Evolutionary conservation across 2,888 invertebrate genomes (phyloP).

Genomic region (Drosophila buzzatii): DNA sequence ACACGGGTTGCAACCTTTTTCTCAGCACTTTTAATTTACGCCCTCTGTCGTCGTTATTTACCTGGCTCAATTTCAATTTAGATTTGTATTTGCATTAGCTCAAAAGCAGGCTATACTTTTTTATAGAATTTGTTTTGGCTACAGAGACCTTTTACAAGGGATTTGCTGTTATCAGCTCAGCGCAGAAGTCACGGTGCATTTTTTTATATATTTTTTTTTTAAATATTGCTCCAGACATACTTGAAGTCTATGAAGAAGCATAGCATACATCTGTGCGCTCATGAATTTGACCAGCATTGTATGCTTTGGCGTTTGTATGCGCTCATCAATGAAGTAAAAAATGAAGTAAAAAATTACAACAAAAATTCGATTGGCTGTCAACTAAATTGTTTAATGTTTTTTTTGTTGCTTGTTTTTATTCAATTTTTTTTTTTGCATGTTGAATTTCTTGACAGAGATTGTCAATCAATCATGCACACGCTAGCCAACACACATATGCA

Average conservation of each 20-base stretch:
- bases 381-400: slow-evolving; percentile 1
- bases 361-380: slow-evolving; percentile 16
- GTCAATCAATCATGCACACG: slow-evolving; percentile 66
- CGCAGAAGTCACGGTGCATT: slow-evolving; percentile 20
- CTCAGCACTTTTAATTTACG: neutral
- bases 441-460: slow-evolving; percentile 59
- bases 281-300: neutral
- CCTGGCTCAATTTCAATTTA: slow-evolving; percentile 38
- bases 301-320: neutral
- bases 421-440: slow-evolving; percentile 25
- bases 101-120: neutral
- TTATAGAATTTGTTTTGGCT: neutral
- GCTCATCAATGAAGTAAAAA: neutral
- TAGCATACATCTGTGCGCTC: slow-evolving; percentile 24
- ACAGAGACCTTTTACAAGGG: neutral
- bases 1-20: slow-evolving; percentile 14
- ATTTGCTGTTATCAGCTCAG: slow-evolving; percentile 20
- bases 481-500: slow-evolving; percentile 18
- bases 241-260: neutral
- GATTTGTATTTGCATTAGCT: slow-evolving; percentile 41
- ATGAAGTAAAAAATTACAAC: neutral
- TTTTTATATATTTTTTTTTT: neutral
- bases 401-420: slow-evolving; percentile 4
- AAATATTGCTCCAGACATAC: too few relatives aligned
- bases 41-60: slow-evolving; percentile 13